Conservation (phyloP, 2,797 vertebrate species). For the Pangasius macronema region DNA sequence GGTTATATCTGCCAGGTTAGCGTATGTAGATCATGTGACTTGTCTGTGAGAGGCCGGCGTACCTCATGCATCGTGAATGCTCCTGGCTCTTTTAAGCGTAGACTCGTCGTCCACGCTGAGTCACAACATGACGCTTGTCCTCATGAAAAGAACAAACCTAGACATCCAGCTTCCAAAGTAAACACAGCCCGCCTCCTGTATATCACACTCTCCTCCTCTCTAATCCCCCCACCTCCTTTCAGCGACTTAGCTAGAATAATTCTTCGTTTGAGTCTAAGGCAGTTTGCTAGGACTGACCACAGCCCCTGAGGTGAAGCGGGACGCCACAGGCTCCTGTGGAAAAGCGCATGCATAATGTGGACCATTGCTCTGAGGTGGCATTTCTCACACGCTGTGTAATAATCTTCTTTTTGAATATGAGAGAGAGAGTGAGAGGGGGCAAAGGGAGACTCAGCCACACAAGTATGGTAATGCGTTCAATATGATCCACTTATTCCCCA, state of each 20-base stretch:
- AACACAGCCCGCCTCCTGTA: constrained; percentile 16
- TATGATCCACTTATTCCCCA: constrained; percentile 62
- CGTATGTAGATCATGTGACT: constrained; percentile 70
- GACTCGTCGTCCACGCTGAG: background rate
- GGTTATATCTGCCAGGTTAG: constrained; percentile 79
- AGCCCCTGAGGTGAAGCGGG: constrained; percentile 43
- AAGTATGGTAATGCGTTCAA: constrained; percentile 60
- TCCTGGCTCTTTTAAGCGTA: background rate
- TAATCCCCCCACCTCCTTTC: constrained; percentile 10
- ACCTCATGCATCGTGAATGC: constrained; percentile 19
- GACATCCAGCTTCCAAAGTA: constrained; percentile 30
- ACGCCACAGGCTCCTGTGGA: constrained; percentile 41
- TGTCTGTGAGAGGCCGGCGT: constrained; percentile 27
- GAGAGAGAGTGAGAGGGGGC: constrained; percentile 39
- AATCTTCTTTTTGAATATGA: constrained; percentile 63
- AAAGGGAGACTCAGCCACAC: constrained; percentile 50
- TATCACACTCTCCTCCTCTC: background rate
- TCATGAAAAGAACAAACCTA: constrained; percentile 39
- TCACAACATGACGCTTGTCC: constrained; percentile 20
- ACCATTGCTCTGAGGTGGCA: constrained; percentile 57
- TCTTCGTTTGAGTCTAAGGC: constrained; percentile 33
- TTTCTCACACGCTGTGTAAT: constrained; percentile 61
- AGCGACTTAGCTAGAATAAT: constrained; percentile 33
- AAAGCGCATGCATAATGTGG: constrained; percentile 50
- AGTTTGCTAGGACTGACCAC: constrained; percentile 46